These are phyloP conservation scores for Hyppa rectilinea DNA, from an alignment of 2,888 invertebrate species.

Conservation along the genomic window DNA sequence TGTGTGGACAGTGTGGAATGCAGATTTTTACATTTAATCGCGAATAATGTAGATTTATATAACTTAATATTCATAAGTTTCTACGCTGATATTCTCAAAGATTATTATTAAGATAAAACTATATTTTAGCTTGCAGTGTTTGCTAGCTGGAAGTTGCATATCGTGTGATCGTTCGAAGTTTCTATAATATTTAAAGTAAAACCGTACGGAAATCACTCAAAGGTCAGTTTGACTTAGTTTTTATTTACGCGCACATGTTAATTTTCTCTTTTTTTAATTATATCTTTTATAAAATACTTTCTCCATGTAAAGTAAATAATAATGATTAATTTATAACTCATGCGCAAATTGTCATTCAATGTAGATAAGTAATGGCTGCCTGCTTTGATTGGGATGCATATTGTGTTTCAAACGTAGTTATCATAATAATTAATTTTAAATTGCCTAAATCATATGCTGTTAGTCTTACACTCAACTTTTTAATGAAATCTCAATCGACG, in stretches of 20 bases:
- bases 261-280: conserved; percentile 38
- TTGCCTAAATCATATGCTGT: conserved; percentile 25
- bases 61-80: conserved; percentile 23
- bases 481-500: conserved; percentile 34
- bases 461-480: conserved; percentile 20
- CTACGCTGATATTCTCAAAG: conserved; percentile 13
- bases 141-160: conserved; percentile 30
- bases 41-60: conserved; percentile 26
- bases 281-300: conserved; percentile 43
- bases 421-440: not conserved
- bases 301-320: conserved; percentile 28
- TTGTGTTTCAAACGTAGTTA: not conserved
- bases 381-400: conserved; percentile 9
- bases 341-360: conserved; percentile 25
- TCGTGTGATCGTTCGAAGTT: conserved; percentile 31
- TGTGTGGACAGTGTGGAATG: conserved; percentile 25
- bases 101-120: conserved; percentile 20
- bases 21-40: conserved; percentile 29
- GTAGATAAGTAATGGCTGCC: conserved; percentile 1
- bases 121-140: conserved; percentile 11
- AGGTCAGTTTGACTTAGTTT: conserved; percentile 36
- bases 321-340: conserved; percentile 28
- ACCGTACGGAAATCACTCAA: conserved; percentile 48
- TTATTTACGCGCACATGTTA: conserved; percentile 42
- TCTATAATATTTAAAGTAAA: conserved; percentile 22